Base-by-base conservation (phyloP, 2,797 vertebrate species). In the Amphiprion clarkii region DNA sequence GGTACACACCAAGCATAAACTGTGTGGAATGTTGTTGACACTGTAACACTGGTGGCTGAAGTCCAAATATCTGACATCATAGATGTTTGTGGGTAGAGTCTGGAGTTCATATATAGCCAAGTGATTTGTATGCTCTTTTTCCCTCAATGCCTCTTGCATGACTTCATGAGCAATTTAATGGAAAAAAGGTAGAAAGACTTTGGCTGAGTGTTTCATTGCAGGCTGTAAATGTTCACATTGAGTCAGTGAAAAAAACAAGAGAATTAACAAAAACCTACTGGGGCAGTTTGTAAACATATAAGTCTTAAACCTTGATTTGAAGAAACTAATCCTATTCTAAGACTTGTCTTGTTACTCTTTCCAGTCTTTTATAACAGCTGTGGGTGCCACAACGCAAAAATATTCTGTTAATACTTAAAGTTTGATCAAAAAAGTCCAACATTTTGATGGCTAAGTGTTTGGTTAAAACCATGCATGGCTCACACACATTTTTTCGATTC, bases 151-250 rank as follows among this genome's bases (percentile, higher is more conserved):
- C 33, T 44, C 16, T 40, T 58, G n/a, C 21, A 23, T 63, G 16
- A 73, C 42, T 51, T 71, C 49, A 65, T 48, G 48, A 56, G 29
- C 52, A 49, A 52, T 60, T 23, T 44, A 65, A 66, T 57, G 64
- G 65, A 56, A 62, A 27, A 65, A 61, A 23, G 16, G 33, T 11
- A n/a, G 1, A 17, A n/a, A n/a, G 17, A 48, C 5, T 48, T 40
- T 52, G 57, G 17, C 58, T 56, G 42, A 9, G 23, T 67, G 39
- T 67, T 69, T 63, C 39, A 73, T 48, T 52, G 40, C 57, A 16
- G 33, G 46, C 46, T 8, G 46, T 48, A 48, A 48, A 48, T n/a
- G 19, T 8, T 48, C 46, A 48, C 46, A 9, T 9, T 48, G 8
- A 48, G 46, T 16, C 17, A 48, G 17, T 7, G 46, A 48, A 48